Percentiles rank a stretch among this genome's conserved stretches.
phyloP scores from a whole-genome alignment of 1,140 invertebrate species.

The Plectrocnemia conspersa region DNA sequence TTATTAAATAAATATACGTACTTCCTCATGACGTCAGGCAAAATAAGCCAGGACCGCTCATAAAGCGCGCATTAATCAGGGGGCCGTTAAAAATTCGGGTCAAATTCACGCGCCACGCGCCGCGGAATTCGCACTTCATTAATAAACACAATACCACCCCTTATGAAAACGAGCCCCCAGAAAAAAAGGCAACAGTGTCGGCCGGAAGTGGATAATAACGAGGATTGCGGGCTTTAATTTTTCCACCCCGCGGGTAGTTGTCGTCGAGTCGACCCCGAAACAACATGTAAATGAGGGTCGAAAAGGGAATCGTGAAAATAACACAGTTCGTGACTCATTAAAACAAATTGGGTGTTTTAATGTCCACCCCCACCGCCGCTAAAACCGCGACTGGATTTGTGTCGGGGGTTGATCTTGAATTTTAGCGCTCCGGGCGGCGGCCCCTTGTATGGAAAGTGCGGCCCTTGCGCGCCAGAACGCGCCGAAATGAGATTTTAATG shows the following conservation, averaged over 20 bases:
- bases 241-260: constrained; percentile 6
- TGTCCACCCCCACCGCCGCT: constrained; percentile 7
- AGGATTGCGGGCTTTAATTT: constrained; percentile 7
- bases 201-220: constrained; percentile 1
- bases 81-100: constrained; percentile 9
- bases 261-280: constrained; percentile 8
- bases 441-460: too few relatives aligned
- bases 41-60: too few relatives aligned
- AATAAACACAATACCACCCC: constrained; percentile 17
- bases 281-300: constrained; percentile 24
- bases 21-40: too few relatives aligned
- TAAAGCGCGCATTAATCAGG: too few relatives aligned
- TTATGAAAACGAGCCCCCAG: too few relatives aligned
- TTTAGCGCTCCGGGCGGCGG: too few relatives aligned
- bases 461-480: too few relatives aligned
- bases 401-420: too few relatives aligned
- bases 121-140: constrained; percentile 5
- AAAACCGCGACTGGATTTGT: too few relatives aligned
- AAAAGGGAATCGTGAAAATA: constrained; percentile 29
- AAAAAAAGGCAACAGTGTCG: constrained; percentile 6
- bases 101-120: not conserved
- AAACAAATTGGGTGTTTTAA: constrained; percentile 36
- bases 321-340: constrained; percentile 35
- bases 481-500: too few relatives aligned
- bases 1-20: too few relatives aligned